A percentile compares a stretch with the other conserved stretches of the same genome.
These are phyloP conservation scores for Psettodes erumei DNA, from an alignment of 2,113 vertebrate genomes.

Conservation along the genomic window DNA sequence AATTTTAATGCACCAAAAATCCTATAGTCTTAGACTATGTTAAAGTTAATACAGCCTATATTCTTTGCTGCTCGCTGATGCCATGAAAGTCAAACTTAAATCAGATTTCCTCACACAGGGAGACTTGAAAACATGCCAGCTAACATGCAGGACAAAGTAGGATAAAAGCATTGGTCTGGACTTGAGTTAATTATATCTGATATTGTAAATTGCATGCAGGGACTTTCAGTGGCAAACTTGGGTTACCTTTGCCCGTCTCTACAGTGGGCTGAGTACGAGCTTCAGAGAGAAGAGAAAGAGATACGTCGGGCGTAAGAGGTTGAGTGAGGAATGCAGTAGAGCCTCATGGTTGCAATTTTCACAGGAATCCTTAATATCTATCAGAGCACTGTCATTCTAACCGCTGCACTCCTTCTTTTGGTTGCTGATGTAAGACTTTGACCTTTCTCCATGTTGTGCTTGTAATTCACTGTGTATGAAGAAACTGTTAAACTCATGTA, in stretches of 20 bases:
- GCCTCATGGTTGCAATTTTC: conserved; percentile 13
- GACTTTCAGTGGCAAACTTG: conserved; percentile 58
- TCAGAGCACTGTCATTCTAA: neutral
- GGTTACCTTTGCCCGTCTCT: conserved; percentile 94
- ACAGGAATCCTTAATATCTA: neutral
- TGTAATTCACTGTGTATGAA: neutral
- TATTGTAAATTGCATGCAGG: conserved; percentile 70
- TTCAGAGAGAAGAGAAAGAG: conserved; percentile 80
- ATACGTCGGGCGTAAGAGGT: conserved; percentile 33
- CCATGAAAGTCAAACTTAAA: conserved; percentile 38
- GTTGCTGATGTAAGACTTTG: neutral
- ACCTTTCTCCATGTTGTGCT: neutral
- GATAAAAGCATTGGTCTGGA: neutral
- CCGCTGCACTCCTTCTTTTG: neutral
- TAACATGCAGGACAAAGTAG: conserved; percentile 42
- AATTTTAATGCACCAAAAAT: neutral
- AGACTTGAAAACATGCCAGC: conserved; percentile 27
- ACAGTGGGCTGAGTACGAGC: conserved; percentile 89
- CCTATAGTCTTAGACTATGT: neutral
- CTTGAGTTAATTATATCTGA: neutral
- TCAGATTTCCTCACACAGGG: neutral
- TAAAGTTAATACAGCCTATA: conserved; percentile 13
- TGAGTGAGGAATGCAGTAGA: conserved; percentile 5
- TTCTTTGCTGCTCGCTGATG: conserved; percentile 32
- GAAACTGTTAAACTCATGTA: neutral